Base-by-base conservation (phyloP, 2,888 invertebrate species). In the Drosophila kanekoi region DNA sequence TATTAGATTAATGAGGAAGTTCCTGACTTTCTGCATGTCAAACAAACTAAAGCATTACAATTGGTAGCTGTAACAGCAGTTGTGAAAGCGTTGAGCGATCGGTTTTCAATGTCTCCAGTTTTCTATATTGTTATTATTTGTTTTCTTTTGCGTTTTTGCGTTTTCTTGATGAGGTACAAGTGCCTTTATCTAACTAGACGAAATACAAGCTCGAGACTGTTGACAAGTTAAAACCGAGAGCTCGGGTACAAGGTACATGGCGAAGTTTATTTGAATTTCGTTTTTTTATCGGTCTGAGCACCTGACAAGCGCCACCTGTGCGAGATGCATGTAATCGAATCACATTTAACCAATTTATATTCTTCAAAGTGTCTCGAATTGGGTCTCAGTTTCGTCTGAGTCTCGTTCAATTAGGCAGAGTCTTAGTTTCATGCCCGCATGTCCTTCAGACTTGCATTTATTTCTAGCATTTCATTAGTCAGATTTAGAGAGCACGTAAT, bases 11-110 rank as follows among this genome's bases (percentile, higher is more conserved):
- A 66, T 72, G 45, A 41, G 44, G 10, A 51, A 41, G 18, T 68
- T 52, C 23, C 28, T 37, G n/a, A 45, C 44, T 41, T 63, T 62
- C 4, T 10, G 28, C 43, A 48, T 52, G 45, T 43, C 58, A 41
- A 40, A 32, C 35, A 2, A 47, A 32, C 13, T 41, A 40, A 59
- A 60, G 44, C 23, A 57, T 49, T 56, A 20, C 62, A 62, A 59
- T 61, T 33, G 11, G 1, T 33, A 18, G n/a, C 45, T 23, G 28
- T 1, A 66, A 60, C 35, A 45, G 35, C 43, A 38, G 45, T 59
- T 49, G 23, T 49, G 23, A 54, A 41, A 51, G 13, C 32, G 35
- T 43, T 73, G 49, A 73, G 49, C 63, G 74, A 73, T 73, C 69
- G 56, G 4, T 49, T 73, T 64, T 57, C 37, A 47, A 40, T 64